A percentile compares a stretch with the other conserved stretches of the same genome.
Conservation (phyloP, 2,797 vertebrate genomes). For the Pangasius krempfi region DNA sequence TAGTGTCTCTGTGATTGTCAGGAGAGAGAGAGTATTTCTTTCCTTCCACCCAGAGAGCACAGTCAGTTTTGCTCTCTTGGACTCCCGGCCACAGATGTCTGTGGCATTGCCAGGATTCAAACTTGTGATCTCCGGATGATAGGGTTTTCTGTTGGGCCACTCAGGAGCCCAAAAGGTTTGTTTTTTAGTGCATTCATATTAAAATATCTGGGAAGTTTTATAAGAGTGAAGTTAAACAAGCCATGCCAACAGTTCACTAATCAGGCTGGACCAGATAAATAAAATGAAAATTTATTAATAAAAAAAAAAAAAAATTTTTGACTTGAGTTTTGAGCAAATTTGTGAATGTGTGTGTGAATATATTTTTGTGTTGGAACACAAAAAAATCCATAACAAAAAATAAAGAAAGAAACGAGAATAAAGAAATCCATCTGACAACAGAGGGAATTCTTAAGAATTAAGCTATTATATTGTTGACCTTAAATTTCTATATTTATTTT, state of each 20-base stretch:
- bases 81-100: background rate
- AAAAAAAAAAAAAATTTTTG: background rate
- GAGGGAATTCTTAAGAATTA: background rate
- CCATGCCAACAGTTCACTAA: background rate
- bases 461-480: background rate
- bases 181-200: background rate
- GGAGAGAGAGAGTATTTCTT: background rate
- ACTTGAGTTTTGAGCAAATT: background rate
- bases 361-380: background rate
- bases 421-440: background rate
- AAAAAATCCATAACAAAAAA: too few relatives aligned
- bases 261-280: background rate
- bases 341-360: background rate
- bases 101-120: background rate
- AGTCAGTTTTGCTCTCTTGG: background rate
- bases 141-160: background rate
- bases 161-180: background rate
- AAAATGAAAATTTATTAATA: background rate
- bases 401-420: too few relatives aligned
- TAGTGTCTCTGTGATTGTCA: background rate
- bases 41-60: background rate
- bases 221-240: background rate
- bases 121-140: too few relatives aligned
- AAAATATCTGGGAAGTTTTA: background rate
- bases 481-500: conserved; percentile 18